Percentiles rank a stretch among this genome's conserved stretches.
Conservation (phyloP, 2,888 invertebrate species). For the Drosophila borborema region DNA sequence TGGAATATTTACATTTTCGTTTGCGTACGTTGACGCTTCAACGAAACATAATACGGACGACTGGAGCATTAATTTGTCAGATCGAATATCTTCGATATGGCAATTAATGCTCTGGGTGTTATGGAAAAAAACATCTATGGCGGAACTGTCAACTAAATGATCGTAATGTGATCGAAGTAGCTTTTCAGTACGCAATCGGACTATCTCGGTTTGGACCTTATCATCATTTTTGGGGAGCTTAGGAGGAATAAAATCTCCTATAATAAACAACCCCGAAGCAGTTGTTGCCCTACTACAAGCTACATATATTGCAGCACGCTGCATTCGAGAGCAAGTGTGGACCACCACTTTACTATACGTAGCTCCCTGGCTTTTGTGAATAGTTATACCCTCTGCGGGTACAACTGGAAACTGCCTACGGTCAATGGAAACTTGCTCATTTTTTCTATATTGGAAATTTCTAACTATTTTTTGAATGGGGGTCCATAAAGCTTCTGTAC, state of each 20-base stretch:
- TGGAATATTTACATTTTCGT: too few species aligned
- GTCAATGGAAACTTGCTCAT: conserved; percentile 1
- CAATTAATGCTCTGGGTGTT: too few species aligned
- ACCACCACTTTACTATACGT: not conserved
- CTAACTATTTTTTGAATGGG: not conserved
- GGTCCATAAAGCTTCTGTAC: not conserved
- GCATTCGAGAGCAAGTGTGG: not conserved
- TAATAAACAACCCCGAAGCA: not conserved
- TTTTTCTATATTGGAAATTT: not conserved
- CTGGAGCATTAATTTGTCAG: not conserved
- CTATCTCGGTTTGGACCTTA: not conserved
- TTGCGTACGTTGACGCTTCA: not conserved
- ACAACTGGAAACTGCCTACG: not conserved
- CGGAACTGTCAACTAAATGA: not conserved
- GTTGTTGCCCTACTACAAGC: not conserved
- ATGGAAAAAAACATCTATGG: not conserved
- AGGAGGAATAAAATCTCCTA: not conserved
- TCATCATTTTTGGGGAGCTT: not conserved
- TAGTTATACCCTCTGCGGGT: not conserved
- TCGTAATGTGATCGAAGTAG: not conserved
- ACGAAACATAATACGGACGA: not conserved
- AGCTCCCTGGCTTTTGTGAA: not conserved
- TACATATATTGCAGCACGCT: not conserved
- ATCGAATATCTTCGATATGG: not conserved
- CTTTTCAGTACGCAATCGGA: not conserved